A percentile compares a stretch with the other conserved stretches of the same genome.
phyloP scores from a whole-genome alignment of 2,797 vertebrate genomes.

The Lacerta viridis region DNA sequence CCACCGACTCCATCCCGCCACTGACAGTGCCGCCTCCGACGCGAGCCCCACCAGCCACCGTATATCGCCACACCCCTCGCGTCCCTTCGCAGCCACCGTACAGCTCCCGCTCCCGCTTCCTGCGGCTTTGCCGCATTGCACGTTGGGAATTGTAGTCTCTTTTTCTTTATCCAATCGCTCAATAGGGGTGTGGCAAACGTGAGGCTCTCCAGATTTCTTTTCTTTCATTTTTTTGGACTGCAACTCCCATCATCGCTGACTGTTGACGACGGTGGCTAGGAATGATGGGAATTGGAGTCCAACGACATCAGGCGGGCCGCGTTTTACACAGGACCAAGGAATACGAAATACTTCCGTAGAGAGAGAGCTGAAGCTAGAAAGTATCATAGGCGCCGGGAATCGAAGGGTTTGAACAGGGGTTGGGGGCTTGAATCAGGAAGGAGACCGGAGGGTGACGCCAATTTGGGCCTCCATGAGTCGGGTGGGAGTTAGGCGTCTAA shows the following conservation, averaged over 20 bases:
- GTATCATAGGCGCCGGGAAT: too few relatives aligned
- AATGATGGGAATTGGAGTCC: too few relatives aligned
- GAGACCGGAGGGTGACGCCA: too few relatives aligned
- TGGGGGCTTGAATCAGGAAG: not conserved
- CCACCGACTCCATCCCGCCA: constrained; percentile 89
- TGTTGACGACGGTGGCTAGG: too few relatives aligned
- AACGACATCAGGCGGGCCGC: not conserved
- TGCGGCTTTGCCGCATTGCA: not conserved
- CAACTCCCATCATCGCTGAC: not conserved
- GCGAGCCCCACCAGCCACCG: constrained; percentile 38
- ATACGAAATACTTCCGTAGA: not conserved
- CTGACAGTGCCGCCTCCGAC: not conserved
- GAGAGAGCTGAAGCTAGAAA: too few relatives aligned
- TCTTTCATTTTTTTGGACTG: not conserved
- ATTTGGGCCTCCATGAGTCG: not conserved
- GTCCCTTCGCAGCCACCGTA: not conserved
- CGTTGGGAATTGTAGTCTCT: constrained; percentile 50
- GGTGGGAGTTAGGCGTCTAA: not conserved
- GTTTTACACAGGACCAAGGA: not conserved
- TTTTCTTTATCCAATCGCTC: not conserved
- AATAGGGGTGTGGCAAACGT: not conserved
- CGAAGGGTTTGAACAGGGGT: not conserved
- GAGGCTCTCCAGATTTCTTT: not conserved
- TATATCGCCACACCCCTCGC: not conserved
- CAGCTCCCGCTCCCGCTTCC: not conserved